Base-by-base conservation (phyloP, 2,888 invertebrate genomes). In the Drosophila kanekoi region DNA sequence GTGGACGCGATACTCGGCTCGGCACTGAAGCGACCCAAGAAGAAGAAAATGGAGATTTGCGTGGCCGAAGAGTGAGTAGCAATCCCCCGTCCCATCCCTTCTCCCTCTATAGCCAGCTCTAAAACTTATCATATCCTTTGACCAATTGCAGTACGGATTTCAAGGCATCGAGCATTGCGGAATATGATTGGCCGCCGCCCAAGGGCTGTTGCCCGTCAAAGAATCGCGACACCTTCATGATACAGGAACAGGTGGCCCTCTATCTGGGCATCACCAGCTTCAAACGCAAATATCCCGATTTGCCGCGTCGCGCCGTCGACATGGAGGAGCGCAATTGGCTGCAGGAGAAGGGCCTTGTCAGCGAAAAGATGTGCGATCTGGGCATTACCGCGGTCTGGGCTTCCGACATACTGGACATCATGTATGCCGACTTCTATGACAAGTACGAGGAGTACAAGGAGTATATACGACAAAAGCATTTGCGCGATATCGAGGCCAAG, bases 221-320 rank as follows among this genome's bases (percentile, higher is more conserved):
- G 61, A 92, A 92, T 84, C 91, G 95, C 51, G 96, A 98, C 87
- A 96, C 96, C 52, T 98, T 95, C 93, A 97, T 98, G 96, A 95
- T 99, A 64, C 98, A 99, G 92, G 99, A 99, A 92, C 99, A 95
- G 96, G 96, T 99, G 70, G 97, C 98, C 0, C 97, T 98, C 91
- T 98, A 97, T 93, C 94, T 99, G 70, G 97, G 97, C 40, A 97
- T 99, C 35, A 98, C 98, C 91, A 98, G 98, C 63, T 99, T 99
- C 92, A 99, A 99, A 92, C 94, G 99, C 74, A 98, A 98, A 90
- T 98, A 98, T 93, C 96, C 97, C n/a, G 97, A 97, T 92, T 92
- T 97, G 56, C 95, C 95, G 77, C 94, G 98, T 60, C 94, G 98
- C 58, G 93, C 96, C 73, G 95, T 98, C 28, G 97, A 98, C 79